These are phyloP conservation scores for Anguilla japonica DNA, from an alignment of 2,113 vertebrate species.

Conservation along the genomic window DNA sequence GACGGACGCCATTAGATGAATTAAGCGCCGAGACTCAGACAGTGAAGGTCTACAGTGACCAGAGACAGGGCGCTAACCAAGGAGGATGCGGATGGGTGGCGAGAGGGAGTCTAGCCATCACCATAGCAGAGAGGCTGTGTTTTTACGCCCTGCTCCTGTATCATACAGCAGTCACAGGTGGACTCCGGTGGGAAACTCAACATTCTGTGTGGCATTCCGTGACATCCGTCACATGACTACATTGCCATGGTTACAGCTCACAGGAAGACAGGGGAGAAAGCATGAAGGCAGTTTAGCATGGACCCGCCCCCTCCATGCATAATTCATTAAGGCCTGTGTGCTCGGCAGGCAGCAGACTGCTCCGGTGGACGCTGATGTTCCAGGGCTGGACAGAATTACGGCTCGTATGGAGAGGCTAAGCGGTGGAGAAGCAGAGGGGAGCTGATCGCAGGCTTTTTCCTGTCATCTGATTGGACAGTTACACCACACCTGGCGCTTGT, in stretches of 20 bases:
- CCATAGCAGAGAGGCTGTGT: background rate
- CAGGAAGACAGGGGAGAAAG: no score
- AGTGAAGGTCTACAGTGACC: background rate
- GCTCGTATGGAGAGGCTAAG: background rate
- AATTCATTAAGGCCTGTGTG: background rate
- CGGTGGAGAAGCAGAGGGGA: background rate
- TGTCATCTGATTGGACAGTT: background rate
- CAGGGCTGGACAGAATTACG: background rate
- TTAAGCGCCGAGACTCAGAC: background rate
- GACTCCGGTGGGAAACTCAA: background rate
- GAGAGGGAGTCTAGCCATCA: background rate
- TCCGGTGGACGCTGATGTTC: background rate
- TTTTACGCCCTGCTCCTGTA: background rate
- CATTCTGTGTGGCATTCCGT: background rate
- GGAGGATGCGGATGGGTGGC: background rate
- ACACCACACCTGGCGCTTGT: background rate
- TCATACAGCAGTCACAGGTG: background rate
- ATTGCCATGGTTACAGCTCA: constrained; percentile 17
- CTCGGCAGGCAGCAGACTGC: background rate
- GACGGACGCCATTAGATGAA: no score
- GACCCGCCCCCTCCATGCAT: background rate
- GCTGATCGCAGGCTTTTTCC: background rate
- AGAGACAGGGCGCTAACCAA: background rate
- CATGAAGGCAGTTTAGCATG: background rate
- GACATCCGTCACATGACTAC: background rate